phyloP scores from a whole-genome alignment of 2,797 vertebrate genomes.

The Cuniculus paca region DNA sequence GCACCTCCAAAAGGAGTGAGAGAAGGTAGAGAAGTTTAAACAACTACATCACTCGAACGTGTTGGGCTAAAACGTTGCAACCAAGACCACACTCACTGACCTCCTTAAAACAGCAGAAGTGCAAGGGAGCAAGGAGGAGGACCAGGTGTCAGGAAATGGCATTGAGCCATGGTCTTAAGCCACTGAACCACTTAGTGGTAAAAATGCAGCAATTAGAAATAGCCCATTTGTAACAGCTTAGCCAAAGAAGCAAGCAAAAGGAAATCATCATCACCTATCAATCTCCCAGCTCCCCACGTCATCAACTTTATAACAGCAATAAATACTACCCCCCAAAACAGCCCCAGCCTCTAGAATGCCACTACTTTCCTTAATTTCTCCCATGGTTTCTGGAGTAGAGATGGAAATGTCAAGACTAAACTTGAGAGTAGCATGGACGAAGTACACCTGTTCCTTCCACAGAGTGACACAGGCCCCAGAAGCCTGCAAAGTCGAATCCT shows the following conservation, averaged over 20 bases:
- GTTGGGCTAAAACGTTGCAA: background rate
- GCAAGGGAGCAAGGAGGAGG: background rate
- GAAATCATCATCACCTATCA: background rate
- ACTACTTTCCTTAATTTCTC: background rate
- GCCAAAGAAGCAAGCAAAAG: background rate
- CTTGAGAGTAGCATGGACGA: background rate
- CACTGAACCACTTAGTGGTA: background rate
- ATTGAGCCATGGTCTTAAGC: background rate
- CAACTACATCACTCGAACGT: background rate
- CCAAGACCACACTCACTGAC: background rate
- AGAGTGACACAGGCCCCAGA: background rate
- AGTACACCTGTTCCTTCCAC: rapidly evolving
- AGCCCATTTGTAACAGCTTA: background rate
- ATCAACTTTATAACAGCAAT: background rate
- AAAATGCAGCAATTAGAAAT: background rate
- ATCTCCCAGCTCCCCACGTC: background rate
- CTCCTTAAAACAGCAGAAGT: background rate
- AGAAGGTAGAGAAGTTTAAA: background rate
- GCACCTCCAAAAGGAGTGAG: background rate
- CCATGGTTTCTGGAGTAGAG: background rate
- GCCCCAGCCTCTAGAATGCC: background rate
- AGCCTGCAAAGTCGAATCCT: background rate
- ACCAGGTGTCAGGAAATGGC: background rate
- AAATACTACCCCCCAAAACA: background rate
- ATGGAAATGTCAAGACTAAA: background rate